Evolutionary conservation across 2,797 vertebrate genomes (phyloP), one percentile per base, ranked within the genome.

Genomic region (Spatula clypeata): DNA sequence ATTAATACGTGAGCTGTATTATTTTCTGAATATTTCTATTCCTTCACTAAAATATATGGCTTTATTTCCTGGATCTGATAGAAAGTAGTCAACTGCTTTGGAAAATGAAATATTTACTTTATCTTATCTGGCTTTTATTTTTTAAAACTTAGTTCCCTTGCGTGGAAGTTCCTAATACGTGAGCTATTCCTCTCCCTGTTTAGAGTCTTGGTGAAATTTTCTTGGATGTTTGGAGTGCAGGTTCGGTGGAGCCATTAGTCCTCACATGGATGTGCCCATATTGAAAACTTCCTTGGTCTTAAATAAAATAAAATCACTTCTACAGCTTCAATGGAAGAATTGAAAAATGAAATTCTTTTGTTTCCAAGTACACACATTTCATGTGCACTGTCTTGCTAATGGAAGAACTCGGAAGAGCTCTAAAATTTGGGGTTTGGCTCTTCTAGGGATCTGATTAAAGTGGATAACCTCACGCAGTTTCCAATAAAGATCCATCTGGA

Each of bases 21-120:
- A 19, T 80, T 69, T 94, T 38, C 15, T 26, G 64, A 91, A 92
- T 36, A 18, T 19, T 79, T 62, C 38, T 83, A 44, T 82, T 54
- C 21, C 27, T 87, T 83, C 65, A 88, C 85, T 73, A 93, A 81
- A 92, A 91, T 60, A 14, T 17, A 67, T 44, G 7, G 76, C 62
- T 36, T 64, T 57, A 65, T 93, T 82, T 90, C 27, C 73, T 69
- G 11, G 7, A 65, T 79, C 11, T 86, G 26, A 69, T 55, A 58
- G 58, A 72, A 94, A 90, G 29, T 26, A 81, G 9, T 32, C 27
- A 84, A 14, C 19, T 58, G 4, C 20, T 90, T 64, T 88, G 24
- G 29, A 42, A 71, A 77, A 32, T 64, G 24, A 80, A 77, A 83
- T 82, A 79, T 51, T 75, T 79, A 36, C 58, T 64, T 36, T 76